Conservation (phyloP, 2,888 invertebrate species). For the Torymus aiolomorphi region DNA sequence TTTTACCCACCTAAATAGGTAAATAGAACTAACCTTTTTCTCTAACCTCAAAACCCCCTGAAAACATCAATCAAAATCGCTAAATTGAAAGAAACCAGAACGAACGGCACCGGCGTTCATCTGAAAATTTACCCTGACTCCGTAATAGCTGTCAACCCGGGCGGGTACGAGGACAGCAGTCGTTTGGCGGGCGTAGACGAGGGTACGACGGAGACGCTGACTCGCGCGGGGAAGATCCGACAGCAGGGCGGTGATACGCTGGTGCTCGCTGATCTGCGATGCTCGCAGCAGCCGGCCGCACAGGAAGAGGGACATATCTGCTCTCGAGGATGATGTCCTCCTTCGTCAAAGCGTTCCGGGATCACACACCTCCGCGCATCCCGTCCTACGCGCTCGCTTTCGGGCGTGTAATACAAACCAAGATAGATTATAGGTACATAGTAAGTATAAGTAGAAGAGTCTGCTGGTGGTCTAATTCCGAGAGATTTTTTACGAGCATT, state of each 20-base stretch:
- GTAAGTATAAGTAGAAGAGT: no score
- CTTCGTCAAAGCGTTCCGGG: no score
- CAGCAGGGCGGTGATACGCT: slow-evolving; percentile 10
- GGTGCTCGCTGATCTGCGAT: slow-evolving; percentile 4
- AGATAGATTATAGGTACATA: no score
- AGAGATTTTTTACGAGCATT: no score
- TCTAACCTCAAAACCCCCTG: slow-evolving; percentile 21
- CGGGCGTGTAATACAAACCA: no score
- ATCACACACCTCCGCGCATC: no score
- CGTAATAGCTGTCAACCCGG: slow-evolving; percentile 3
- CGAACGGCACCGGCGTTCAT: neutral
- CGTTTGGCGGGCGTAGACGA: slow-evolving; percentile 28
- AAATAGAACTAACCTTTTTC: slow-evolving; percentile 37
- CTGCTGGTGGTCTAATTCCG: no score
- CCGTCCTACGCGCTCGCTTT: no score
- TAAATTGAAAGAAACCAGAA: slow-evolving; percentile 14
- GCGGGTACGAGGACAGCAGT: slow-evolving; percentile 11
- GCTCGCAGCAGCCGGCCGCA: slow-evolving; percentile 33
- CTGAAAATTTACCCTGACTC: slow-evolving; percentile 37
- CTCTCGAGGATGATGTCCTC: slow-evolving; percentile 30
- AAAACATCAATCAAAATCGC: slow-evolving; percentile 38
- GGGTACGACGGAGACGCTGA: neutral
- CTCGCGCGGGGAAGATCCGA: slow-evolving; percentile 4
- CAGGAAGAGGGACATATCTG: slow-evolving; percentile 49
- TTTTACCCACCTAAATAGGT: neutral